A percentile compares a stretch with the other conserved stretches of the same genome.
Evolutionary conservation across 1,140 invertebrate genomes (phyloP).

Genomic region (Geopemphigus sp.): DNA sequence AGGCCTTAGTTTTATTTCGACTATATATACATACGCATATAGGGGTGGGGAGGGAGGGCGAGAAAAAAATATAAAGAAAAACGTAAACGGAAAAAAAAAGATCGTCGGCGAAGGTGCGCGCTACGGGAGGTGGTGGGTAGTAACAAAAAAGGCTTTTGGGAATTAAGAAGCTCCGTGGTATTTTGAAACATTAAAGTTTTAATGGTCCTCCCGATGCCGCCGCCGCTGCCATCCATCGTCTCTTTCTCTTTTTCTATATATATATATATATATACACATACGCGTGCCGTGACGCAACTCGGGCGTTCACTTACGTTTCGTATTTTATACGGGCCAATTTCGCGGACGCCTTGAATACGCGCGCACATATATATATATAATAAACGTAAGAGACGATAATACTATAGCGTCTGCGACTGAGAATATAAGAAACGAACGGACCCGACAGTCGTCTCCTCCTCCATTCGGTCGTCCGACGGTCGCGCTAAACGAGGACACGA

Average conservation of each 20-base stretch:
- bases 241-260: neutral
- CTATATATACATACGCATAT: too few relatives aligned
- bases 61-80: neutral
- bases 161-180: constrained; percentile 32
- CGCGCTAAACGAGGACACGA: too few relatives aligned
- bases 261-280: neutral
- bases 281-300: too few relatives aligned
- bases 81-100: neutral
- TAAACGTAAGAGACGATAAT: neutral
- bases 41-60: too few relatives aligned
- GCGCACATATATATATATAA: too few relatives aligned
- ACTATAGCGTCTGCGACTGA: neutral
- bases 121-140: neutral
- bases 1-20: too few relatives aligned
- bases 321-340: neutral
- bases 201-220: neutral
- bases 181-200: constrained; percentile 42
- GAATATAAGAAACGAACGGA: too few relatives aligned
- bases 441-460: too few relatives aligned
- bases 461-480: too few relatives aligned
- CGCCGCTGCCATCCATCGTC: neutral
- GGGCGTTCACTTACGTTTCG: neutral
- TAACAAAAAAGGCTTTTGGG: constrained; percentile 22
- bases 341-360: neutral
- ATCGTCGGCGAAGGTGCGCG: neutral